Conservation (phyloP, 2,888 invertebrate species). For the Stramonita haemastoma region DNA sequence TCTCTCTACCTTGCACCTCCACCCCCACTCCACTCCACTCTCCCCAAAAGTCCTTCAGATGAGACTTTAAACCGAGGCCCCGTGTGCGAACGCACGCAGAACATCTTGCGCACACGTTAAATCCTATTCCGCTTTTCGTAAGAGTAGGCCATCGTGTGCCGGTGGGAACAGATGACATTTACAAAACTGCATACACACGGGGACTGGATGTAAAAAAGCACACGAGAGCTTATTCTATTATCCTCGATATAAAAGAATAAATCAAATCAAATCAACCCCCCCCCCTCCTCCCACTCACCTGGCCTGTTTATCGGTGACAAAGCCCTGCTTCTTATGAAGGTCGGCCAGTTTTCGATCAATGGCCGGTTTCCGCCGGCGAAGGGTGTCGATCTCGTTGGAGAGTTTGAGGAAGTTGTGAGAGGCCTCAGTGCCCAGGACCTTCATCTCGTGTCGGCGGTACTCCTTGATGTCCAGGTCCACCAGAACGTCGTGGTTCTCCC, state of each 20-base stretch:
- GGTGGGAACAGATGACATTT: too few species aligned
- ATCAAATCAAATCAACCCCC: background rate
- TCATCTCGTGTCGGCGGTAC: slow-evolving; percentile 53
- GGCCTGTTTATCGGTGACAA: slow-evolving; percentile 31
- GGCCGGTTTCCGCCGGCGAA: slow-evolving; percentile 57
- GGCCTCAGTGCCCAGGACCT: slow-evolving; percentile 37
- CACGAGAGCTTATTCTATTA: too few species aligned
- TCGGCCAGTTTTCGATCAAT: slow-evolving; percentile 65
- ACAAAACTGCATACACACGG: too few species aligned
- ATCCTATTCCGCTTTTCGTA: too few species aligned
- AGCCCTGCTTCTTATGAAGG: slow-evolving; percentile 56
- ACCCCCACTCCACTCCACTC: background rate
- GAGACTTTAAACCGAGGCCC: too few species aligned
- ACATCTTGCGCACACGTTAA: too few species aligned
- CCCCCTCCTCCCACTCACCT: background rate
- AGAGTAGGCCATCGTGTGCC: too few species aligned
- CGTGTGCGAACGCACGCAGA: too few species aligned
- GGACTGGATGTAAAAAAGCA: too few species aligned
- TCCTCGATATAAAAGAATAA: too few species aligned
- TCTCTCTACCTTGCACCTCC: background rate
- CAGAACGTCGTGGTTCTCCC: slow-evolving; percentile 61
- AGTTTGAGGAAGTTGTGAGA: slow-evolving; percentile 21
- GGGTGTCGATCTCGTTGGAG: slow-evolving; percentile 54
- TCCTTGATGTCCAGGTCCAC: slow-evolving; percentile 67
- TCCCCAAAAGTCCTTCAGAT: too few species aligned